A percentile compares a stretch with the other conserved stretches of the same genome.
Evolutionary conservation across 2,888 invertebrate species (phyloP).

Genomic region (Griposia aprilina): DNA sequence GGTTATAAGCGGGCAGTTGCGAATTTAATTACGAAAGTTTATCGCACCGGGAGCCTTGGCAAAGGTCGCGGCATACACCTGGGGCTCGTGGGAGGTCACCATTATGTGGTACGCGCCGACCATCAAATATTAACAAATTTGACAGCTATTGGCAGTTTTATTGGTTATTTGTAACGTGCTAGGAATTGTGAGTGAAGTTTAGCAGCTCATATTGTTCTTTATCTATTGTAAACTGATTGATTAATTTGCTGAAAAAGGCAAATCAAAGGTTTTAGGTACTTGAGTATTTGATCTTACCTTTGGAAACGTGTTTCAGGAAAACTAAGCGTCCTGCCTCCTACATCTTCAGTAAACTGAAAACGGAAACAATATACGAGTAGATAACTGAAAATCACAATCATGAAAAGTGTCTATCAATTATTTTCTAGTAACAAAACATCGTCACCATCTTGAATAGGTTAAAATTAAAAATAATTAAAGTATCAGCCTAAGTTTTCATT

Average conservation of each 20-base stretch:
- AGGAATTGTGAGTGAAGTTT: neutral
- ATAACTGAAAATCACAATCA: neutral
- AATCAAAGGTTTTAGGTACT: neutral
- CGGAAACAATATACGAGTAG: neutral
- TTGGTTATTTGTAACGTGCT: conserved; percentile 10
- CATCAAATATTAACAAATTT: conserved; percentile 52
- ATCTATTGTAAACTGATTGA: neutral
- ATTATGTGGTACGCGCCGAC: conserved; percentile 31
- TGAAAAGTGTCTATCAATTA: neutral
- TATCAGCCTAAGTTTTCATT: neutral
- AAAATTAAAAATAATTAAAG: no score
- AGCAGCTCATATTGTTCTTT: neutral
- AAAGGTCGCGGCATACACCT: conserved; percentile 70
- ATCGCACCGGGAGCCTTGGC: conserved; percentile 73
- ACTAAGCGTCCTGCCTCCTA: neutral
- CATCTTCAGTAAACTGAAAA: neutral
- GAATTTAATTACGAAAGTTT: conserved; percentile 78
- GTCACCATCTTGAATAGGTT: neutral
- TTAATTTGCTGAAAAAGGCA: no score
- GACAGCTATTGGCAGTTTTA: conserved; percentile 31
- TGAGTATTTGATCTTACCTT: neutral
- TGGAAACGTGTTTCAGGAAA: neutral
- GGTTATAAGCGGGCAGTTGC: conserved; percentile 66
- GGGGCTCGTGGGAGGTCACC: conserved; percentile 59
- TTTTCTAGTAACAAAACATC: neutral